Base-by-base conservation (phyloP, 2,113 vertebrate genomes). In the Aphelocoma coerulescens region DNA sequence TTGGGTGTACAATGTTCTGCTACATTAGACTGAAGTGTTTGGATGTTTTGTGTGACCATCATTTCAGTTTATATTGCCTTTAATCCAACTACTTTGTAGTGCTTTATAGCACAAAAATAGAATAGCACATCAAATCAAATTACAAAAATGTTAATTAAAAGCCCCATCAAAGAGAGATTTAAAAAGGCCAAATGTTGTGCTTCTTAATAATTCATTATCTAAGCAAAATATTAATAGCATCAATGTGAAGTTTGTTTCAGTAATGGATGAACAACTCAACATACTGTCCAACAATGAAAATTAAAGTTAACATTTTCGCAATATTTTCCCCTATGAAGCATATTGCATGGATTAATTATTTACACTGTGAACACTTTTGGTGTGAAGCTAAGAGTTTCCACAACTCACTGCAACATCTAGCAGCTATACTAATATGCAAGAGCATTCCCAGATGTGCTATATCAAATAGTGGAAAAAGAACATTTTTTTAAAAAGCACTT, bases 91-190 rank as follows among this genome's bases (percentile, higher is more conserved):
- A 62, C 12, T 57, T 66, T 32, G 22, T 32, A 46, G 16, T n/a
- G 23, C 10, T 9, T 67, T 59, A 83, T 35, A 68, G 27, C 18
- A 82, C 30, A 76, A 66, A 87, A 73, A 62, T 15, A 66, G 8
- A 78, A 46, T 10, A 79, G 9, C 8, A 11, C 17, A 83, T 46
- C 39, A 87, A 74, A 92, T 57, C 19, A 76, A 71, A 83, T 73
- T 77, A 61, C 10, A 73, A 69, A 35, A 26, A 5, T 78, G 13
- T 75, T 90, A 84, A 86, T 88, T 66, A 77, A 88, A 79, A 88
- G 5, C 6, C 4, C 17, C 33, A 59, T 67, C 33, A 91, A 68
- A 91, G 13, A 72, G 16, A 90, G 21, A 65, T 61, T 68, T 0
- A 3, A 73, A 71, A 78, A 27, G 13, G 4, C 23, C 24, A 83